Conservation (phyloP, 2,113 vertebrate genomes). For the Misgurnus anguillicaudatus region DNA sequence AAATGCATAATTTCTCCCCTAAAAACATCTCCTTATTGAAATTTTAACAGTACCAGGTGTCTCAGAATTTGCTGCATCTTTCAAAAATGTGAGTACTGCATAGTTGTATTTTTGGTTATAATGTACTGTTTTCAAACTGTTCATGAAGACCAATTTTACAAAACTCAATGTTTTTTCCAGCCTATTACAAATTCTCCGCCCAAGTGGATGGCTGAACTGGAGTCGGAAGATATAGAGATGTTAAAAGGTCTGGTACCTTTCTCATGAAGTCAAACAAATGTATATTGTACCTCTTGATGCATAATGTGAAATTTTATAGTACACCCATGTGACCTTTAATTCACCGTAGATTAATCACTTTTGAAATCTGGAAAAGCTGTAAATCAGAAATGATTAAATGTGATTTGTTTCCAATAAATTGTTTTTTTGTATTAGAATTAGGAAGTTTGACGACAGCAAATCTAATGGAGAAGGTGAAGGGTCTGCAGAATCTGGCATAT, state of each 20-base stretch:
- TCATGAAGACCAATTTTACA: neutral
- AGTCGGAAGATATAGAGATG: constrained; percentile 98
- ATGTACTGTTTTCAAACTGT: constrained; percentile 14
- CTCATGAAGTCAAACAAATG: neutral
- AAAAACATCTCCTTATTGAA: neutral
- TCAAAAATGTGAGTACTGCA: constrained; percentile 91
- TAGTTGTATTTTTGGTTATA: neutral
- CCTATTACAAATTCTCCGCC: constrained; percentile 93
- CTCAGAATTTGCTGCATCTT: constrained; percentile 96
- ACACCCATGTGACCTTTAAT: neutral
- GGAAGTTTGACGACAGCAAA: constrained; percentile 97
- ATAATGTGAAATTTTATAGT: neutral
- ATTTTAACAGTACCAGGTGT: constrained; percentile 91
- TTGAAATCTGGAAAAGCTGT: neutral
- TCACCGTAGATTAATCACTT: neutral
- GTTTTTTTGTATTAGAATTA: constrained; percentile 75
- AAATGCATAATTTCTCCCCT: neutral
- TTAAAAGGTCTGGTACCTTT: constrained; percentile 82
- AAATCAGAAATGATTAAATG: neutral
- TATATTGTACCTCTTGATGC: neutral
- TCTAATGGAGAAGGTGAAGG: constrained; percentile 98
- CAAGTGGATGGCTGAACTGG: constrained; percentile 98
- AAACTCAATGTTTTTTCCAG: constrained; percentile 65
- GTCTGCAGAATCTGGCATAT: constrained; percentile 95
- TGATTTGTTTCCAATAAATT: neutral